A percentile compares a stretch with the other conserved stretches of the same genome.
Evolutionary conservation across 1,140 invertebrate genomes (phyloP).

Genomic region (Penaeus indicus): DNA sequence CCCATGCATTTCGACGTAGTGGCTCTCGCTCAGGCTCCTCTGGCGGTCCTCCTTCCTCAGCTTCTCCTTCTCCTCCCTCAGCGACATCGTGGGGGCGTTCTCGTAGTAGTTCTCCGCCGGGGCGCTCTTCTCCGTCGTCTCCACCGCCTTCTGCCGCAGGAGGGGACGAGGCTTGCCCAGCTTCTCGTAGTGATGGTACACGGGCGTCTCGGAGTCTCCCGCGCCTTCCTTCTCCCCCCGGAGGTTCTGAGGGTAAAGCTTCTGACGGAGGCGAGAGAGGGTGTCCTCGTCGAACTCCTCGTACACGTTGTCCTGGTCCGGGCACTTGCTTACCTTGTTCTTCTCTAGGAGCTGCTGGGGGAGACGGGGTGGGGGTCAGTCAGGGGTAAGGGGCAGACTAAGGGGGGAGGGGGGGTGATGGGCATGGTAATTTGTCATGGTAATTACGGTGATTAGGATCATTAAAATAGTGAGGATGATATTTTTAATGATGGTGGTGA

Average conservation of each 20-base stretch:
- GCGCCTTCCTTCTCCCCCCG: neutral
- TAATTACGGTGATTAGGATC: too few relatives aligned
- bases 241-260: neutral
- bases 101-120: neutral
- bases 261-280: slow-evolving; percentile 18
- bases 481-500: too few relatives aligned
- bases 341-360: neutral
- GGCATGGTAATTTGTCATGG: too few relatives aligned
- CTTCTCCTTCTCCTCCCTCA: neutral
- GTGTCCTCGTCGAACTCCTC: slow-evolving; percentile 27
- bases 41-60: neutral
- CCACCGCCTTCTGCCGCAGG: neutral
- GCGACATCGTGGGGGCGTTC: neutral
- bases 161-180: neutral
- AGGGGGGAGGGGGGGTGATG: too few relatives aligned
- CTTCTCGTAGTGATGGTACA: neutral
- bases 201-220: neutral
- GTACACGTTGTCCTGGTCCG: neutral
- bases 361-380: neutral
- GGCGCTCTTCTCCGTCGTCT: neutral
- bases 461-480: too few relatives aligned
- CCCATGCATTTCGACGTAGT: slow-evolving; percentile 15
- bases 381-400: too few relatives aligned
- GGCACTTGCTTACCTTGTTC: neutral
- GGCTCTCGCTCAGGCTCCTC: neutral